Evolutionary conservation across 2,113 vertebrate genomes (phyloP).

Genomic region (Trochalopteron elliotii): DNA sequence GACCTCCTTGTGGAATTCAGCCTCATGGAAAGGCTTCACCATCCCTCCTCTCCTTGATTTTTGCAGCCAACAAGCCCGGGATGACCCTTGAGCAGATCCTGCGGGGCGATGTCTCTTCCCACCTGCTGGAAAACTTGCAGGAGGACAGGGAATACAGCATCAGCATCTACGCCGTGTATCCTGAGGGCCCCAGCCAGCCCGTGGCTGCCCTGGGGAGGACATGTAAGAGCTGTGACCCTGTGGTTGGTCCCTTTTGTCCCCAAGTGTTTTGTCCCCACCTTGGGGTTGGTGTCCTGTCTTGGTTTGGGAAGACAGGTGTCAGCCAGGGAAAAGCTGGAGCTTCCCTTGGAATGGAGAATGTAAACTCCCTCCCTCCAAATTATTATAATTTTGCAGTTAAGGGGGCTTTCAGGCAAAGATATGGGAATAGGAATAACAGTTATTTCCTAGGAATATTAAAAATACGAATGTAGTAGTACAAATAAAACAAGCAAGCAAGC

Average conservation of each 20-base stretch:
- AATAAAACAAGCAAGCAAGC: too few species aligned
- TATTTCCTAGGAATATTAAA: too few species aligned
- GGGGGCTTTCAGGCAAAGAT: too few species aligned
- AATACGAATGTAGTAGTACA: too few species aligned
- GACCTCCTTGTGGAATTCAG: accelerated
- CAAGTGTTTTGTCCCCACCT: neutral
- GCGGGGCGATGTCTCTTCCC: constrained; percentile 74
- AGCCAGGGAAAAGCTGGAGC: too few species aligned
- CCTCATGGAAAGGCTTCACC: neutral
- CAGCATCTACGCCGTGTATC: constrained; percentile 80
- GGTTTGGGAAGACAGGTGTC: too few species aligned
- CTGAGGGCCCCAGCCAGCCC: constrained; percentile 76
- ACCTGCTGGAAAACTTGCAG: constrained; percentile 83
- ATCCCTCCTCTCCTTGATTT: neutral
- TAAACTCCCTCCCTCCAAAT: too few species aligned
- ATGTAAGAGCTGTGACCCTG: constrained; percentile 69
- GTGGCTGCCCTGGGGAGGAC: constrained; percentile 81
- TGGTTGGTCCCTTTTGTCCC: neutral
- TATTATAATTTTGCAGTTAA: too few species aligned
- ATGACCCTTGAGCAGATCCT: constrained; percentile 78
- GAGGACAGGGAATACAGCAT: constrained; percentile 83
- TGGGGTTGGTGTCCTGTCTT: accelerated
- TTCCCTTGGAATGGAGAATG: too few species aligned
- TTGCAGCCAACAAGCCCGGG: constrained; percentile 77
- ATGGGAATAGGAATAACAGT: too few species aligned